These are phyloP conservation scores for Entomyzon cyanotis DNA, from an alignment of 2,113 vertebrate species.

Conservation along the genomic window DNA sequence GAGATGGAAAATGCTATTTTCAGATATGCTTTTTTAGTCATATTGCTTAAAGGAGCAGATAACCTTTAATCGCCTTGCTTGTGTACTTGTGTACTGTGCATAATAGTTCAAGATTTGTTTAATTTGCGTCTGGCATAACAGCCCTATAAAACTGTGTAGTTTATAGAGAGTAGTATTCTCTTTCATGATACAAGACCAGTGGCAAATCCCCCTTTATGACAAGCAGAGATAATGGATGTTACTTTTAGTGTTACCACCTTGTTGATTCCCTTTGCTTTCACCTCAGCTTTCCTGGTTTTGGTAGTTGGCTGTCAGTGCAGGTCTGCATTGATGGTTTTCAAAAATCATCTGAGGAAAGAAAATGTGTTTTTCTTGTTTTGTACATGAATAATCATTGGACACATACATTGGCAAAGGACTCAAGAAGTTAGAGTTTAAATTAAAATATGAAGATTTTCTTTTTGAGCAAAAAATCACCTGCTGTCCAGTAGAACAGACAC, in stretches of 20 bases:
- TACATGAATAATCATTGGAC: neutral
- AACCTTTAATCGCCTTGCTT: neutral
- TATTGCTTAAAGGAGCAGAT: neutral
- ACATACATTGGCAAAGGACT: neutral
- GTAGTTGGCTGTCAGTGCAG: neutral
- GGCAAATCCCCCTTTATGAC: neutral
- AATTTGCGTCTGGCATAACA: neutral
- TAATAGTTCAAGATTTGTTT: neutral
- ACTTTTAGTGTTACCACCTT: neutral
- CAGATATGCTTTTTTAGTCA: neutral
- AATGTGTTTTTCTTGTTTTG: neutral
- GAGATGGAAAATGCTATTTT: neutral
- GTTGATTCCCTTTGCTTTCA: neutral
- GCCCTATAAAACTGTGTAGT: neutral
- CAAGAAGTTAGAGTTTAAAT: neutral
- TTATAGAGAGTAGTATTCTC: neutral
- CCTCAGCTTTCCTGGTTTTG: neutral
- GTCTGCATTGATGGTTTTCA: neutral
- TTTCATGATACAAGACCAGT: neutral
- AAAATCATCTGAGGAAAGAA: neutral
- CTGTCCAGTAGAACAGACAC: neutral
- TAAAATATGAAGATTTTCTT: neutral
- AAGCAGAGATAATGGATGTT: neutral
- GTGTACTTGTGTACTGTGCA: neutral
- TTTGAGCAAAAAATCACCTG: neutral